Evolutionary conservation across 2,113 vertebrate genomes (phyloP).

Genomic region (Malaclemys terrapin): DNA sequence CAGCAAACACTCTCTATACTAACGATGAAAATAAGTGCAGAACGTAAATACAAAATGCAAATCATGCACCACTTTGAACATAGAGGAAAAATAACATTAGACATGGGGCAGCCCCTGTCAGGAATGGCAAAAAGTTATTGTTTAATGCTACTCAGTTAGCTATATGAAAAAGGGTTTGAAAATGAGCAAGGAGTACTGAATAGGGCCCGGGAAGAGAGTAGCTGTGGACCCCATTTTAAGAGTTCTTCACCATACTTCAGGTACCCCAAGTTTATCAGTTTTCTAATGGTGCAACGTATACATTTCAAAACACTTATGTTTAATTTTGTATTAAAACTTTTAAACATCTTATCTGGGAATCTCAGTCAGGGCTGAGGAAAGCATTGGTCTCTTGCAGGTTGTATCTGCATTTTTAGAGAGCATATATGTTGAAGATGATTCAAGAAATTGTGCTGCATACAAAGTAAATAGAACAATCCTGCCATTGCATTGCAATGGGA

Average conservation of each 20-base stretch:
- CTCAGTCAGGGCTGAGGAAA: conserved; percentile 31
- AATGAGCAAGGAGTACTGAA: not conserved
- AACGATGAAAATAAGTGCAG: not conserved
- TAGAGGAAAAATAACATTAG: not conserved
- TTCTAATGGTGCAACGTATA: not conserved
- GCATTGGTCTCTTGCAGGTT: conserved; percentile 84
- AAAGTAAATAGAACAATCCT: conserved; percentile 82
- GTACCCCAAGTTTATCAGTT: not conserved
- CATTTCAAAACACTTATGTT: not conserved
- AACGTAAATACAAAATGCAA: not conserved
- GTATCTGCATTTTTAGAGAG: conserved; percentile 89
- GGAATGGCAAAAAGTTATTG: not conserved
- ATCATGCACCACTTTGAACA: accelerated
- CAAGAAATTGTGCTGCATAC: conserved; percentile 88
- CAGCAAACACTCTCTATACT: not conserved
- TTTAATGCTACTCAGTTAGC: not conserved
- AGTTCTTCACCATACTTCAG: not conserved
- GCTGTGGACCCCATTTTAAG: not conserved
- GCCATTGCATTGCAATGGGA: conserved; percentile 85
- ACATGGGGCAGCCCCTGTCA: not conserved
- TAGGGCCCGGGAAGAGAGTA: not conserved
- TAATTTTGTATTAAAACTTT: conserved; percentile 15
- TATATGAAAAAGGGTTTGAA: not conserved
- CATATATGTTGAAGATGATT: conserved; percentile 84
- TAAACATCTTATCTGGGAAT: not conserved